Base-by-base conservation (phyloP, 2,888 invertebrate species). In the Cerastis rubricosa region DNA sequence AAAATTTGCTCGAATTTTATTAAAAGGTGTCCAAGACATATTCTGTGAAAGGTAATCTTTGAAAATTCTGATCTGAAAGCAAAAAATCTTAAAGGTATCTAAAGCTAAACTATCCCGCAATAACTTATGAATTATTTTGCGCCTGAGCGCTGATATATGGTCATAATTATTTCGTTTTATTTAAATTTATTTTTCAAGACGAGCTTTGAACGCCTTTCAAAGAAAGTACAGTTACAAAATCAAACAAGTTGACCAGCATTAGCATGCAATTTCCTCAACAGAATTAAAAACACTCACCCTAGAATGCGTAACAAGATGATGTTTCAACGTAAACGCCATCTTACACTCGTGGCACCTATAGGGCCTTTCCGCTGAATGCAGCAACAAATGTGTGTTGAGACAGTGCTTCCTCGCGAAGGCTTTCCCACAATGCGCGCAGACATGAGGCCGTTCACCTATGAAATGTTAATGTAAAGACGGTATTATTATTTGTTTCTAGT, bases 321-420 rank as follows among this genome's bases (percentile, higher is more conserved):
- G 98, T 92, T 98, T 98, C 78, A 98, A 95, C 1, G 98, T 98
- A 91, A 98, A 98, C 80, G 98, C 98, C 96, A 98, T 98, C 95
- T 98, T 98, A 95, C 98, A 98, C 95, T 98, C 98, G 83, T 97
- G 97, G 92, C 98, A 98, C 92, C 98, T 97, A 94, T 98, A 98
- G 64, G 98, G 98, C 87, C 98, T 96, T 86, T 98, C 98, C 51
- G 98, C 98, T 61, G 98, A 98, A 93, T 98, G 98, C 87, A 98
- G 95, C 90, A 98, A 93, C 87, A 98, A 96, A 94, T 98, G 98
- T 45, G 98, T 98, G 92, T 98, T 98, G 84, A 98, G 97, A 94
- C 98, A 98, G 92, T 98, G 98, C 94, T 98, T 98, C 93, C 98
- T 97, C 74, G 98, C 98, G 91, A 98, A 98, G 88, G 98, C 98